A percentile compares a stretch with the other conserved stretches of the same genome.
Conservation (phyloP, 1,140 invertebrate genomes). For the Teleopsis dalmanni region DNA sequence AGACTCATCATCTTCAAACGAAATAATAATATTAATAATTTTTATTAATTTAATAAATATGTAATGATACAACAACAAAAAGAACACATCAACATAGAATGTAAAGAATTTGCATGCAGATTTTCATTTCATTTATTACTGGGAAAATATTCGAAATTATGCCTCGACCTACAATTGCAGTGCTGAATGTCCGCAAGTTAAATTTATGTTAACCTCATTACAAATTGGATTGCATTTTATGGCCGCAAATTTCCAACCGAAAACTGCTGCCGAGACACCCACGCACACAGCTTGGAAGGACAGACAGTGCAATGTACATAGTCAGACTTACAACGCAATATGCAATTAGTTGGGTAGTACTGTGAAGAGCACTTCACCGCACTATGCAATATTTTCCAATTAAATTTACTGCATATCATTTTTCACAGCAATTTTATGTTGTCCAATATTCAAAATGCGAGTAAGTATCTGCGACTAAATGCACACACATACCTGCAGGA, state of each 20-base stretch:
- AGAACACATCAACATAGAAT: too few species aligned
- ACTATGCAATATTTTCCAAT: conserved; percentile 16
- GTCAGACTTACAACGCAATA: not conserved
- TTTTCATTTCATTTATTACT: too few species aligned
- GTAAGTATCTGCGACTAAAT: not conserved
- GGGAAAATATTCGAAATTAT: too few species aligned
- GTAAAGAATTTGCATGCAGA: too few species aligned
- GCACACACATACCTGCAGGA: not conserved
- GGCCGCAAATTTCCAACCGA: conserved; percentile 5
- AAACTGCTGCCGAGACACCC: not conserved
- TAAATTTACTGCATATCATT: conserved; percentile 18
- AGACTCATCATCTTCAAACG: too few species aligned
- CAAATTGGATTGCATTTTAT: conserved; percentile 14
- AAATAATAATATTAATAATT: too few species aligned
- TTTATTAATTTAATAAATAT: too few species aligned
- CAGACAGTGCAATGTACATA: not conserved
- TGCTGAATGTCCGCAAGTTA: conserved; percentile 10
- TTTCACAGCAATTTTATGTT: conserved; percentile 9
- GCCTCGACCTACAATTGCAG: too few species aligned
- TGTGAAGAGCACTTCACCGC: not conserved
- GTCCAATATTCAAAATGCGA: too few species aligned
- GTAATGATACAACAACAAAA: too few species aligned
- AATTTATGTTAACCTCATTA: conserved; percentile 13
- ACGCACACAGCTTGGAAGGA: not conserved
- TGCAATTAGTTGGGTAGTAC: too few species aligned